Conservation (phyloP, 2,113 vertebrate species). For the Pygathrix nemaeus region DNA sequence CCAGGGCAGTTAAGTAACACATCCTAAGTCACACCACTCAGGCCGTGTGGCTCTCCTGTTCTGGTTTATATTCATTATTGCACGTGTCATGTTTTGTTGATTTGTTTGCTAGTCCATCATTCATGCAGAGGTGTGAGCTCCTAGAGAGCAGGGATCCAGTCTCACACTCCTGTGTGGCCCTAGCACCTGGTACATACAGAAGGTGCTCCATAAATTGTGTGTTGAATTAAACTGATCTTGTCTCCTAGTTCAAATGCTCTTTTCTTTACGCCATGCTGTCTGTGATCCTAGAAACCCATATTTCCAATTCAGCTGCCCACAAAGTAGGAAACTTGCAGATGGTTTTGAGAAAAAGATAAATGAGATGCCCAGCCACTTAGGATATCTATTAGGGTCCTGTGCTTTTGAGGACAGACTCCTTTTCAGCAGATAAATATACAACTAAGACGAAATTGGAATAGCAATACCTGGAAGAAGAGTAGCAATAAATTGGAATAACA, state of each 20-base stretch:
- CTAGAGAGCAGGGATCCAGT: not conserved
- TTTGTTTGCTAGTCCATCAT: not conserved
- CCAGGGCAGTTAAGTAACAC: not conserved
- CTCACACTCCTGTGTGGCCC: not conserved
- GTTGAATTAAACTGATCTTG: not conserved
- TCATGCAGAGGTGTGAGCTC: not conserved
- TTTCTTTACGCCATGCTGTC: not conserved
- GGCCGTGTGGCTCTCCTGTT: not conserved
- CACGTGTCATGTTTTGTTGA: not conserved
- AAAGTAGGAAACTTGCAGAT: not conserved
- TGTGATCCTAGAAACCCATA: not conserved
- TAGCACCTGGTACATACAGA: not conserved
- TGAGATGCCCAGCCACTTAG: not conserved
- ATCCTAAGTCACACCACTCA: not conserved
- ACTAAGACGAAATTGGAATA: not conserved
- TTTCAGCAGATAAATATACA: not conserved
- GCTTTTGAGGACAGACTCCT: not conserved
- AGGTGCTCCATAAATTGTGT: constrained; percentile 23
- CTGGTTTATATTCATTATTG: not conserved
- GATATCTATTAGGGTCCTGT: too few relatives aligned
- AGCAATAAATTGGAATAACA: not conserved
- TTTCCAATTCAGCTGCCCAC: not conserved
- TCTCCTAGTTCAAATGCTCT: not conserved
- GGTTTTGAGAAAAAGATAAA: not conserved
- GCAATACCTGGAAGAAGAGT: too few relatives aligned